Base-by-base conservation (phyloP, 2,797 vertebrate genomes). In the Knipowitschia caucasica region DNA sequence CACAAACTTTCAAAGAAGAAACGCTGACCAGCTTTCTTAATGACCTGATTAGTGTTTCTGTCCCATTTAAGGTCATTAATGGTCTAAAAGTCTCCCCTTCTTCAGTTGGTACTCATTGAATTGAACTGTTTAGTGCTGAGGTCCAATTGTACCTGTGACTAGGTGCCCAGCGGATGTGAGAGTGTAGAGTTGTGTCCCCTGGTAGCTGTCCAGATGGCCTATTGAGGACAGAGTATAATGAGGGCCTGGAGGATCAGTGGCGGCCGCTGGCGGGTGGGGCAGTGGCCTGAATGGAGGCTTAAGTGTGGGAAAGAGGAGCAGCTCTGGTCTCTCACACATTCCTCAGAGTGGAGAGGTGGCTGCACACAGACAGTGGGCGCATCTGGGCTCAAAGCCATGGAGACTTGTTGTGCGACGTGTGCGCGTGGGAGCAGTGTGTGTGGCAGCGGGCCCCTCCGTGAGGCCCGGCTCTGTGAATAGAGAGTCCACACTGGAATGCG, bases 261-360 rank as follows among this genome's bases (percentile, higher is more conserved):
- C 52, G 59, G 50, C 50, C 5, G 44, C 40, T 43, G 47, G 64
- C 59, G 80, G 80, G 77, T 69, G 61, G 70, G 71, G 69, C 50
- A n/a, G 53, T 26, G 25, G 5, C 27, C 76, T 90, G 85, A 92
- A 90, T 83, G 75, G 64, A 56, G 59, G 59, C 63, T 59, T 39
- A 53, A 40, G 89, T 89, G 90, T 92, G 92, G 90, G 92, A 93
- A 93, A 87, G 81, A 75, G 47, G 15, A 44, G 70, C 60, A 71
- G 25, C 66, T 51, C 0, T 45, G 61, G 67, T 80, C 82, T 87
- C 89, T 89, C 83, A 85, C 75, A 79, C 82, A 86, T 86, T 87
- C 83, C 75, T 75, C 52, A 52, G 59, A 47, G 62, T 46, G 79
- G 64, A 62, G 69, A 56, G 67, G 63, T 73, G 53, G 64, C 65